phyloP scores from a whole-genome alignment of 2,888 invertebrate genomes.

The Microctonus hyperodae region DNA sequence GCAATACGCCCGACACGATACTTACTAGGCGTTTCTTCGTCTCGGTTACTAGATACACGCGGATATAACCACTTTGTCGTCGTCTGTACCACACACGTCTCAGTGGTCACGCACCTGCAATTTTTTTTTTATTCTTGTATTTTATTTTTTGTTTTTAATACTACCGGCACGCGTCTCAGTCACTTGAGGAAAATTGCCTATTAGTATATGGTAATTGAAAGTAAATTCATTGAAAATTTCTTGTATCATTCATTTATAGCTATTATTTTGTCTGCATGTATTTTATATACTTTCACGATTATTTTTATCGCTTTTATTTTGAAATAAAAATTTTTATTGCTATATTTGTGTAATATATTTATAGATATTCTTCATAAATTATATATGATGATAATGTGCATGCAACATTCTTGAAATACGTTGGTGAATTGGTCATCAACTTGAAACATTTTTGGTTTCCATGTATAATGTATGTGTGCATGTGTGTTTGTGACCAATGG shows the following conservation, averaged over 20 bases:
- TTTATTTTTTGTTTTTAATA: neutral
- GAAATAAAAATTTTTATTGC: constrained; percentile 2
- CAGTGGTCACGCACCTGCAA: constrained; percentile 26
- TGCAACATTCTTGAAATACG: neutral
- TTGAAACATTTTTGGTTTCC: constrained; percentile 26
- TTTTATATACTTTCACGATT: neutral
- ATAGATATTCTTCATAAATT: neutral
- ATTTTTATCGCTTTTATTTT: neutral
- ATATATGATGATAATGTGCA: neutral
- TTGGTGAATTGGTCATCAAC: constrained; percentile 16
- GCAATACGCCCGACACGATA: constrained; percentile 53
- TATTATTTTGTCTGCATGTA: neutral
- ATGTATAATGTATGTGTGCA: neutral
- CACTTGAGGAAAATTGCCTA: neutral
- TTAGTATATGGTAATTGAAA: neutral
- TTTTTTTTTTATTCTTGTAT: constrained; percentile 22
- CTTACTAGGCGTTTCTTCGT: constrained; percentile 49
- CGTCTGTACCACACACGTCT: constrained; percentile 19
- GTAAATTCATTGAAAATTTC: neutral
- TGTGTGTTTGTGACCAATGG: neutral
- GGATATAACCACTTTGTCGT: constrained; percentile 29
- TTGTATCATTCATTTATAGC: neutral
- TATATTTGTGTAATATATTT: neutral
- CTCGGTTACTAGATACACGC: constrained; percentile 32
- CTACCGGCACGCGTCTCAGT: neutral